These are phyloP conservation scores for Dendrocincla tyrannina DNA, from an alignment of 2,797 vertebrate species.

Conservation along the genomic window DNA sequence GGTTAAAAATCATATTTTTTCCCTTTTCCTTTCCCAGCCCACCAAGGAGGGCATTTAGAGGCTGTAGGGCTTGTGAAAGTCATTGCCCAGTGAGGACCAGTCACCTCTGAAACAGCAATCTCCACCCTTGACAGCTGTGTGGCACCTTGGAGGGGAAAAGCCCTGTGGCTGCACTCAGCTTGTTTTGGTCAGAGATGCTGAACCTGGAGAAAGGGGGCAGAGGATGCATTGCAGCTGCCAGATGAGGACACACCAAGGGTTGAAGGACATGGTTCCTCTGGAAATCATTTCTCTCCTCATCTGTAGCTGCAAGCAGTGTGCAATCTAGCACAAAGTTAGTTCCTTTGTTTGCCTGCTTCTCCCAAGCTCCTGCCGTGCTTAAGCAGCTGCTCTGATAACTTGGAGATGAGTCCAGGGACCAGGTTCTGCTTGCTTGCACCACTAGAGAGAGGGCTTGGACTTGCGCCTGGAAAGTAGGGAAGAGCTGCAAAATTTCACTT, in stretches of 20 bases:
- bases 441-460: constrained; percentile 6
- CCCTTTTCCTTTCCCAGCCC: not conserved
- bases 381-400: no score
- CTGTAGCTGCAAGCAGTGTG: not conserved
- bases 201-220: not conserved
- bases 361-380: not conserved
- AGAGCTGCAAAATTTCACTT: not conserved
- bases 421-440: fast-evolving
- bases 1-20: not conserved
- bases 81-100: not conserved
- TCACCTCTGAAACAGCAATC: fast-evolving
- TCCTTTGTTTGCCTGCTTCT: no score
- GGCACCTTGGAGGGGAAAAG: not conserved
- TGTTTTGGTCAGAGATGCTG: fast-evolving
- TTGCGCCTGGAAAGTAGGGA: fast-evolving
- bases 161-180: no score
- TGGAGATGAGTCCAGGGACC: fast-evolving
- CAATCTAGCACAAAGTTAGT: not conserved
- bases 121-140: fast-evolving
- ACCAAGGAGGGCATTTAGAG: no score
- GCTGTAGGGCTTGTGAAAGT: not conserved
- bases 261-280: not conserved
- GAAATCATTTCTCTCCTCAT: not conserved
- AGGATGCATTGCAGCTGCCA: fast-evolving
- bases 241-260: fast-evolving